Percentiles rank a stretch among this genome's conserved stretches.
phyloP scores from a whole-genome alignment of 2,797 vertebrate genomes.

The Cyprinodon diabolis region DNA sequence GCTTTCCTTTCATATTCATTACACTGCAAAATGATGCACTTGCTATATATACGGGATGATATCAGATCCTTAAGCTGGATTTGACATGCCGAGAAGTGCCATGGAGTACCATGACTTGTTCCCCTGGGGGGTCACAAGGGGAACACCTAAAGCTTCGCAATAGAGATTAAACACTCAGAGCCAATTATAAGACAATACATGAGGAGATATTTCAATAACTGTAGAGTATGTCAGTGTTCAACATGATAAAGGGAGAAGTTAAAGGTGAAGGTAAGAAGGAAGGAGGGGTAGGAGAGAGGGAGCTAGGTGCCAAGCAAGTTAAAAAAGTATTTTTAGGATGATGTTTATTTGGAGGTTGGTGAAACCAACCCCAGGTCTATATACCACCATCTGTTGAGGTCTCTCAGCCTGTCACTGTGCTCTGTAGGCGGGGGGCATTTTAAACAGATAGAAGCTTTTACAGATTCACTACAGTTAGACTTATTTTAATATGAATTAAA shows the following conservation, averaged over 20 bases:
- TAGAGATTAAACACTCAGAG: slow-evolving; percentile 12
- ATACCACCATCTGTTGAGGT: slow-evolving; percentile 77
- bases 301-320: slow-evolving; percentile 51
- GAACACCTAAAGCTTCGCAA: slow-evolving; percentile 27
- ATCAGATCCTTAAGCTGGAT: slow-evolving; percentile 79
- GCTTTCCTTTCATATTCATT: slow-evolving; percentile 77
- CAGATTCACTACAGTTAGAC: slow-evolving; percentile 29
- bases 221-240: slow-evolving; percentile 9
- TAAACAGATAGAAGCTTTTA: slow-evolving; percentile 32
- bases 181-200: slow-evolving; percentile 14
- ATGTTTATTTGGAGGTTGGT: slow-evolving; percentile 82
- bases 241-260: slow-evolving; percentile 8
- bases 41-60: slow-evolving; percentile 81
- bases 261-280: slow-evolving; percentile 1
- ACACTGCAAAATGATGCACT: slow-evolving; percentile 77
- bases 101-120: slow-evolving; percentile 58
- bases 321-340: slow-evolving; percentile 80
- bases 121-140: slow-evolving; percentile 38
- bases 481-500: slow-evolving; percentile 2
- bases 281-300: slow-evolving; percentile 18
- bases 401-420: slow-evolving; percentile 76
- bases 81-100: slow-evolving; percentile 66
- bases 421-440: slow-evolving; percentile 35
- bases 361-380: slow-evolving; percentile 80
- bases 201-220: neutral